A percentile compares a stretch with the other conserved stretches of the same genome.
Conservation (phyloP, 1,140 invertebrate genomes). For the Drosophila punjabiensis region DNA sequence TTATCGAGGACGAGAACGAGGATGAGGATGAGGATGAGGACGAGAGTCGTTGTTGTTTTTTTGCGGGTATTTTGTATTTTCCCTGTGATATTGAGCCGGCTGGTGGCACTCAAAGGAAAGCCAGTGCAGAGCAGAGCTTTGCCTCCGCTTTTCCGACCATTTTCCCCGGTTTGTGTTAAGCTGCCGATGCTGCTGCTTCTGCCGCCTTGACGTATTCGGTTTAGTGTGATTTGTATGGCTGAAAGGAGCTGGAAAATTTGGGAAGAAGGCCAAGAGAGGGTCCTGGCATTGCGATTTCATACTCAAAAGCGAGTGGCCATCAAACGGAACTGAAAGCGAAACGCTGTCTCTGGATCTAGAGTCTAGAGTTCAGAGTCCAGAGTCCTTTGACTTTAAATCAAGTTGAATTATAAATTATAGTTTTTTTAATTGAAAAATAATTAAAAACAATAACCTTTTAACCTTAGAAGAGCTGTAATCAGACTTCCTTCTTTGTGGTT, state of each 20-base stretch:
- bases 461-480: neutral
- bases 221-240: constrained; percentile 77
- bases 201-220: constrained; percentile 76
- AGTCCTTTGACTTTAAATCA: neutral
- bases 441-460: neutral
- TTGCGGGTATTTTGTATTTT: constrained; percentile 73
- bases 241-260: constrained; percentile 3
- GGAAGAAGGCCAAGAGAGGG: neutral
- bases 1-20: constrained; percentile 7
- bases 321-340: constrained; percentile 78
- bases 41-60: constrained; percentile 43
- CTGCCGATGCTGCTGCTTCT: constrained; percentile 22
- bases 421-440: neutral
- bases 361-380: too few relatives aligned
- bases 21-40: neutral
- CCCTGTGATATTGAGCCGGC: constrained; percentile 55
- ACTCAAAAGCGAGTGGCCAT: constrained; percentile 57
- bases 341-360: constrained; percentile 35
- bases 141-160: constrained; percentile 3
- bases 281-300: constrained; percentile 52
- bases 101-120: constrained; percentile 75
- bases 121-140: constrained; percentile 43
- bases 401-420: neutral
- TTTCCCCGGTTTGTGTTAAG: constrained; percentile 35
- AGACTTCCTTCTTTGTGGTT: neutral